These are phyloP conservation scores for Chrysolina haemoptera DNA, from an alignment of 2,888 invertebrate species.

Conservation along the genomic window DNA sequence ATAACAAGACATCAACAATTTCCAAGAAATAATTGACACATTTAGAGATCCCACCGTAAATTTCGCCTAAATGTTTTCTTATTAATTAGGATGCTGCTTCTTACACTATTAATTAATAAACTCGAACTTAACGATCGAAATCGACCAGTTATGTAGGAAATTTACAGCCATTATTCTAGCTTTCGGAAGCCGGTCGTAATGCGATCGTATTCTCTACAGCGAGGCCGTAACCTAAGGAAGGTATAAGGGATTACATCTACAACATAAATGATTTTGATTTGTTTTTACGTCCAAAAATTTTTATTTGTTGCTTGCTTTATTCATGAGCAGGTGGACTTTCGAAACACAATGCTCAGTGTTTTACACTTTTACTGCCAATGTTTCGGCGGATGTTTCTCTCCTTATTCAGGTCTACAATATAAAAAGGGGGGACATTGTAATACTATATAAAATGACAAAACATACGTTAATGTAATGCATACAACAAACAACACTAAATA, in stretches of 20 bases:
- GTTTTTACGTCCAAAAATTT: no score
- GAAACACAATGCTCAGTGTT: no score
- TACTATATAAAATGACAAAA: no score
- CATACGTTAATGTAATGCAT: no score
- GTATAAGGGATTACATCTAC: neutral
- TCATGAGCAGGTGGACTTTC: no score
- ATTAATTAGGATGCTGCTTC: constrained; percentile 35
- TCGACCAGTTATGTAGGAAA: neutral
- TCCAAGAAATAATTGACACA: constrained; percentile 38
- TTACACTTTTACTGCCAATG: no score
- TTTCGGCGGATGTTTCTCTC: no score
- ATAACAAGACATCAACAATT: constrained; percentile 25
- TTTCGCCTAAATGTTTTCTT: constrained; percentile 13
- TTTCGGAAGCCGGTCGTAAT: constrained; percentile 1
- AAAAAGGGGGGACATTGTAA: no score
- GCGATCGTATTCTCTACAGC: neutral
- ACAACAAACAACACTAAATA: no score
- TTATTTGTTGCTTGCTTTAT: no score
- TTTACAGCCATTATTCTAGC: neutral
- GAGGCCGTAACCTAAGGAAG: neutral
- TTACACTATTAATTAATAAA: constrained; percentile 37
- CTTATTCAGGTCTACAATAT: no score
- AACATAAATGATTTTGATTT: no score
- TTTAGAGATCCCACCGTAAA: constrained; percentile 30
- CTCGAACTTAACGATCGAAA: constrained; percentile 13